Percentiles rank a stretch among this genome's conserved stretches.
Evolutionary conservation across 2,888 invertebrate genomes (phyloP).

Genomic region (Chloroclysta siterata): DNA sequence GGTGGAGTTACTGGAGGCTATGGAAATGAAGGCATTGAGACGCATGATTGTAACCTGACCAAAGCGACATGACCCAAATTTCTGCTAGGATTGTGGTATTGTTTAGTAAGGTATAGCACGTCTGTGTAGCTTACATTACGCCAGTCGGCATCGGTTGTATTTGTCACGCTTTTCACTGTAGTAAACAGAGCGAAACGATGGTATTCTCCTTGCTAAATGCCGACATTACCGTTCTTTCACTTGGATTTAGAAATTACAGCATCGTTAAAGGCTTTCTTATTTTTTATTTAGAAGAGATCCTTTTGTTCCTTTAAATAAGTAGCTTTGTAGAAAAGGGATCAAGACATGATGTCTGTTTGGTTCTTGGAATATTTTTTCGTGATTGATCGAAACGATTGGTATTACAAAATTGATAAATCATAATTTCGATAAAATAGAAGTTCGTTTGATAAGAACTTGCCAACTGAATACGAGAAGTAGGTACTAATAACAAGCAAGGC

Average conservation of each 20-base stretch:
- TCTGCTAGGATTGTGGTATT: slow-evolving; percentile 9
- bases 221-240: slow-evolving; percentile 48
- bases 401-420: too few relatives aligned
- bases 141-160: slow-evolving; percentile 46
- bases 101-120: slow-evolving; percentile 13
- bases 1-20: background rate
- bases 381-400: background rate
- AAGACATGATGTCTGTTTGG: background rate
- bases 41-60: slow-evolving; percentile 9
- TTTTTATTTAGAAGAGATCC: background rate
- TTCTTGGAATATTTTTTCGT: background rate
- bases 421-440: background rate
- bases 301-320: too few relatives aligned
- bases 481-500: background rate
- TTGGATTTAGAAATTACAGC: slow-evolving; percentile 3
- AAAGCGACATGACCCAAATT: slow-evolving; percentile 9
- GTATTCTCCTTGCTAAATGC: slow-evolving; percentile 59
- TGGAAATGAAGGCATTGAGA: background rate
- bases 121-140: slow-evolving; percentile 38
- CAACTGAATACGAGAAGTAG: background rate
- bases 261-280: background rate
- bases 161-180: slow-evolving; percentile 76
- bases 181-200: slow-evolving; percentile 75
- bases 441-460: background rate
- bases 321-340: background rate